Conservation (phyloP, 37 sponge, comb jelly and placozoan species). For the Spongilla lacustris region DNA sequence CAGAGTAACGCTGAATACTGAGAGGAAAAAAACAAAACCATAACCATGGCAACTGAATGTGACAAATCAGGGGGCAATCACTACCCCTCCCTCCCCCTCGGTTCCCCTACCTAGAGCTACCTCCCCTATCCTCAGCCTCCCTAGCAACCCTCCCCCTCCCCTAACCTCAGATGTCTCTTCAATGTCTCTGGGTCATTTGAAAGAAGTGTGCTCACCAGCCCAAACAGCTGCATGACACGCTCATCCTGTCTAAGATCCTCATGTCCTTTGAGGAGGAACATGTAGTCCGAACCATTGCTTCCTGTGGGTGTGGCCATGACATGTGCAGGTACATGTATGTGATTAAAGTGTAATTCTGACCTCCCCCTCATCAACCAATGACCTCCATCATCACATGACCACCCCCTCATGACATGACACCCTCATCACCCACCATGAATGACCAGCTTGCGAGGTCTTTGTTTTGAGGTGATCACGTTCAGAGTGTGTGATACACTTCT, state of each 20-base stretch:
- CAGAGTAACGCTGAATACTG: constrained; percentile 94
- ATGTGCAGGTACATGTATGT: no score
- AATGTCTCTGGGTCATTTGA: constrained; percentile 88
- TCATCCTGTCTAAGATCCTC: constrained; percentile 98
- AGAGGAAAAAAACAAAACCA: background rate
- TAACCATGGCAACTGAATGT: no score
- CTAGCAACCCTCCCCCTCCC: no score
- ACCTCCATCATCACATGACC: background rate
- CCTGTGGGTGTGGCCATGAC: no score
- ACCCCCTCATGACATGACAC: background rate
- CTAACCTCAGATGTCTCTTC: constrained; percentile 86
- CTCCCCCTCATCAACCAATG: background rate
- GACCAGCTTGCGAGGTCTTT: constrained; percentile 93
- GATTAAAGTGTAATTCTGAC: background rate
- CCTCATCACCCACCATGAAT: constrained; percentile 70
- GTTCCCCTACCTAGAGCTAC: no score
- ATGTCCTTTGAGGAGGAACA: constrained; percentile 96
- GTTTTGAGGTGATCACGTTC: constrained; percentile 95
- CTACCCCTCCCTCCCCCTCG: no score
- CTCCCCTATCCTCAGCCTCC: no score
- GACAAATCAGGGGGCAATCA: no score
- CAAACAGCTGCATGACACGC: constrained; percentile 99
- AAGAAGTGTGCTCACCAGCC: constrained; percentile 94
- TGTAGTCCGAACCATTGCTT: constrained; percentile 92
- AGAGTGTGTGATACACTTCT: constrained; percentile 78